Evolutionary conservation across 2,888 invertebrate species (phyloP).

Genomic region (Epinotia nisella): DNA sequence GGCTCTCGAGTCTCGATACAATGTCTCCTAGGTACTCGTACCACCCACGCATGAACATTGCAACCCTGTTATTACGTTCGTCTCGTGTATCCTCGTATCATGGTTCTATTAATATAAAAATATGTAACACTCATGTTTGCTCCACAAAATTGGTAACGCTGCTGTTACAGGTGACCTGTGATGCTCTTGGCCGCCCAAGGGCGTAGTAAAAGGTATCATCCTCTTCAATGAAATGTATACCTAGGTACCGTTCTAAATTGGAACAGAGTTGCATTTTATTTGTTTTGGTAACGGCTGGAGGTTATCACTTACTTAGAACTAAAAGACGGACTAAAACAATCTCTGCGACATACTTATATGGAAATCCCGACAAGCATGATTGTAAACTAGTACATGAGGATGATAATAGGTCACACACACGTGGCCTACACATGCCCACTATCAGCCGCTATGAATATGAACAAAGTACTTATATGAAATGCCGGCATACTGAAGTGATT

Average conservation of each 20-base stretch:
- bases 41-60: slow-evolving; percentile 36
- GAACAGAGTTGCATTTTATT: too few relatives aligned
- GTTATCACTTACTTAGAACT: background rate
- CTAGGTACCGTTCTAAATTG: too few relatives aligned
- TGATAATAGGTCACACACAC: slow-evolving; percentile 47
- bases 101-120: background rate
- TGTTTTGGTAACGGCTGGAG: too few relatives aligned
- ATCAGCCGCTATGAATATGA: slow-evolving; percentile 31
- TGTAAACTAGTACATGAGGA: slow-evolving; percentile 27
- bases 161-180: too few relatives aligned
- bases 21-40: slow-evolving; percentile 31
- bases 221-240: too few relatives aligned
- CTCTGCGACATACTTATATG: slow-evolving; percentile 12
- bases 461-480: slow-evolving; percentile 33
- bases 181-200: too few relatives aligned
- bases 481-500: slow-evolving; percentile 11
- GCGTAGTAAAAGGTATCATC: too few relatives aligned
- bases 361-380: slow-evolving; percentile 19
- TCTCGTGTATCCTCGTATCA: background rate
- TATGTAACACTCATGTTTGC: background rate
- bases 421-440: slow-evolving; percentile 49
- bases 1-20: slow-evolving; percentile 40
- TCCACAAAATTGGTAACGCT: too few relatives aligned
- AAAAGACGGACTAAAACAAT: background rate
- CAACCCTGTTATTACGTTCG: slow-evolving; percentile 16